phyloP scores from a whole-genome alignment of 30 jellyfish, hydroid and myxozoan species.

The Pelagia noctiluca region DNA sequence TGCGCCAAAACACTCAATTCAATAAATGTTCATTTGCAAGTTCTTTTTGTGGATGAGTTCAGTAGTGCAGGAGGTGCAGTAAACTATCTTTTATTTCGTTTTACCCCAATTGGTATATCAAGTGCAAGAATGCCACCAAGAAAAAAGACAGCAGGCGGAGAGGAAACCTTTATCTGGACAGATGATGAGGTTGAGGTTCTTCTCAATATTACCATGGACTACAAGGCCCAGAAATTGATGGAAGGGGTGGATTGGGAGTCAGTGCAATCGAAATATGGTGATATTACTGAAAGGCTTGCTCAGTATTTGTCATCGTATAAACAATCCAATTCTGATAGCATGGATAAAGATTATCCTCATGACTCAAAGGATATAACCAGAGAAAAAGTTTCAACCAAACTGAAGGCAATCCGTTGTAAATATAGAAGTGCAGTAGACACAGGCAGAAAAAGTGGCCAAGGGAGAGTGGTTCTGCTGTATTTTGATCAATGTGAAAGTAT shows the following conservation, averaged over 20 bases:
- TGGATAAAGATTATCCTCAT: conserved; percentile 18
- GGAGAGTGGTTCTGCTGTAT: too few relatives aligned
- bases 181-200: conserved; percentile 45
- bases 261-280: conserved; percentile 21
- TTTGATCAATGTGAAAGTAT: too few relatives aligned
- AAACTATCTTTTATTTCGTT: not conserved
- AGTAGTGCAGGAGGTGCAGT: too few relatives aligned
- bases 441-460: too few relatives aligned
- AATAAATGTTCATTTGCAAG: not conserved
- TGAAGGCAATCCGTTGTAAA: conserved; percentile 27
- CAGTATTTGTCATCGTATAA: not conserved
- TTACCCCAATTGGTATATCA: not conserved
- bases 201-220: conserved; percentile 20
- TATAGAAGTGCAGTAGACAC: conserved; percentile 23
- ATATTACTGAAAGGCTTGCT: conserved; percentile 18
- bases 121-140: conserved; percentile 15
- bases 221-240: conserved; percentile 22
- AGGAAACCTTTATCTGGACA: conserved; percentile 39
- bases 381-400: conserved; percentile 17
- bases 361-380: conserved; percentile 19
- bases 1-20: conserved; percentile 18
- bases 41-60: too few relatives aligned
- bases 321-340: conserved; percentile 11
- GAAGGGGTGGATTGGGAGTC: conserved; percentile 50
- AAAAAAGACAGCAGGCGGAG: not conserved